Conservation (phyloP, 2,113 vertebrate species). For the Aspiorhynchus laticeps region DNA sequence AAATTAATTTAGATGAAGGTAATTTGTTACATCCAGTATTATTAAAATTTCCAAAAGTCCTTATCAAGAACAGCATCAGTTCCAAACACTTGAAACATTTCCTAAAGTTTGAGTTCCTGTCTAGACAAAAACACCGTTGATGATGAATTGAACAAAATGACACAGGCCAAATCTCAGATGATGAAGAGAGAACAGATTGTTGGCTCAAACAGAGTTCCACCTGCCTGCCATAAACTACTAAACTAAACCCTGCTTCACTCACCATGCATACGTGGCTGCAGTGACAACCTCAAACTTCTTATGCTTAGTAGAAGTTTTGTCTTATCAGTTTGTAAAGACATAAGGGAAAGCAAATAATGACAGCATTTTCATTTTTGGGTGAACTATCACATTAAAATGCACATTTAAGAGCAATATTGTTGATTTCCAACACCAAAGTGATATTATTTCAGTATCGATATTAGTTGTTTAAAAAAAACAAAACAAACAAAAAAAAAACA, state of each 20-base stretch:
- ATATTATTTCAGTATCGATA: not conserved
- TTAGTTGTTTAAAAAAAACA: no score
- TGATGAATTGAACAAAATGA: slow-evolving; percentile 4
- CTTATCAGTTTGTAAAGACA: not conserved
- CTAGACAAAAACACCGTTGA: slow-evolving; percentile 13
- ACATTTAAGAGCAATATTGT: not conserved
- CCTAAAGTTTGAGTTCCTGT: slow-evolving; percentile 8
- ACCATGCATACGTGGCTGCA: slow-evolving; percentile 46
- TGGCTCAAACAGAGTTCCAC: slow-evolving; percentile 31
- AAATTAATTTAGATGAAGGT: no score
- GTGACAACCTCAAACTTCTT: slow-evolving; percentile 3
- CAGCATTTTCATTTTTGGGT: not conserved
- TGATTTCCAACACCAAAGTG: not conserved
- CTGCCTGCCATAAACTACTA: slow-evolving; percentile 44
- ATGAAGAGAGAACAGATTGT: slow-evolving; percentile 23
- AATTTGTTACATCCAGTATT: not conserved
- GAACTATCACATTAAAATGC: not conserved
- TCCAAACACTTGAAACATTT: not conserved
- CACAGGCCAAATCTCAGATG: slow-evolving; percentile 26
- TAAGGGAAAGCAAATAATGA: not conserved
- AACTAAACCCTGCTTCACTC: not conserved
- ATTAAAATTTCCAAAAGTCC: not conserved
- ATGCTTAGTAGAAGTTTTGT: not conserved
- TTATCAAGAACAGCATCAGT: not conserved
- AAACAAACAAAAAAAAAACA: no score